These are phyloP conservation scores for Zophobas atratus DNA, from an alignment of 1,140 invertebrate genomes.

Conservation along the genomic window DNA sequence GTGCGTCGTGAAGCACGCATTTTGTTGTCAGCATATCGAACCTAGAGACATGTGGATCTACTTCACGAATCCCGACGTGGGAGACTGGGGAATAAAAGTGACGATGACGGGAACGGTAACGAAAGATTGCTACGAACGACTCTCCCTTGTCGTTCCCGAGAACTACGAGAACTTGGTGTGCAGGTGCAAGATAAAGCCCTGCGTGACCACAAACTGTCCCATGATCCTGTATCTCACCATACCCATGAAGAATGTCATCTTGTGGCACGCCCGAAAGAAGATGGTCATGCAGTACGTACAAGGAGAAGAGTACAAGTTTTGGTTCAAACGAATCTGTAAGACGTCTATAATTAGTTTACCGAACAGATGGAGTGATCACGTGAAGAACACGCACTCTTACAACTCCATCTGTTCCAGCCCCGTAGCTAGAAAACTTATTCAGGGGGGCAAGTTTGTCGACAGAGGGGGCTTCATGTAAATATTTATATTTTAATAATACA, in stretches of 20 bases:
- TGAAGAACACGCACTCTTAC: too few species aligned
- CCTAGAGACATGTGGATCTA: constrained; percentile 46
- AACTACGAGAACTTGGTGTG: constrained; percentile 51
- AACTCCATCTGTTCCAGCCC: too few species aligned
- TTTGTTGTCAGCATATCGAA: constrained; percentile 46
- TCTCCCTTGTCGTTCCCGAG: constrained; percentile 51
- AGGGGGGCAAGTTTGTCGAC: too few species aligned
- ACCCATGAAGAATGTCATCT: constrained; percentile 56
- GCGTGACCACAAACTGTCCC: constrained; percentile 55
- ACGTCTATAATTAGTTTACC: neutral
- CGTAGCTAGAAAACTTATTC: too few species aligned
- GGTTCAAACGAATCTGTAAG: constrained; percentile 27
- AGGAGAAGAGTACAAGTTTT: constrained; percentile 17
- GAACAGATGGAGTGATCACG: too few species aligned
- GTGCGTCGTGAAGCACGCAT: constrained; percentile 13
- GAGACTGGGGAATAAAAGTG: constrained; percentile 61
- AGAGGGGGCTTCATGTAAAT: too few species aligned
- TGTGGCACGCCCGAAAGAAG: constrained; percentile 54
- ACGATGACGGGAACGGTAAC: constrained; percentile 19
- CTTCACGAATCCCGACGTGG: constrained; percentile 57
- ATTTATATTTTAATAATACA: too few species aligned
- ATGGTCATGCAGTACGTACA: constrained; percentile 51
- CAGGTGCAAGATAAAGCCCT: constrained; percentile 49
- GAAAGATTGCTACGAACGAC: constrained; percentile 11
- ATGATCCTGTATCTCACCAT: constrained; percentile 51